A percentile compares a stretch with the other conserved stretches of the same genome.
Evolutionary conservation across 2,797 vertebrate species (phyloP).

Genomic region (Ctenopoma kingsleyae): DNA sequence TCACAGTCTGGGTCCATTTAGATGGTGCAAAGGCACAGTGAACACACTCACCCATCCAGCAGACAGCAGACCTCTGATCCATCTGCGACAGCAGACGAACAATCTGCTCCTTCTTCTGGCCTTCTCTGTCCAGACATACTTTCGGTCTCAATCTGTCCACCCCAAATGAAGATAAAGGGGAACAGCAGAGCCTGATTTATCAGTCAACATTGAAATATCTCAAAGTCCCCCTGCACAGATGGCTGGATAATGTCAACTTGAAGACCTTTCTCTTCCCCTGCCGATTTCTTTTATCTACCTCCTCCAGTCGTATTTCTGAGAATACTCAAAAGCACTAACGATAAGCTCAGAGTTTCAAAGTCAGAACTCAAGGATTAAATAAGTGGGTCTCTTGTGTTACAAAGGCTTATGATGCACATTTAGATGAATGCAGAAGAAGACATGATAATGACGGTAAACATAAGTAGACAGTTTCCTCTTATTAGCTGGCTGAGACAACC

Average conservation of each 20-base stretch:
- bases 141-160: conserved; percentile 74
- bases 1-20: conserved; percentile 73
- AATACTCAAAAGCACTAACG: conserved; percentile 57
- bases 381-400: conserved; percentile 24
- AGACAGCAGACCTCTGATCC: conserved; percentile 72
- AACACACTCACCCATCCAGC: conserved; percentile 69
- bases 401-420: not conserved
- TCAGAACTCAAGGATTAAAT: conserved; percentile 28
- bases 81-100: conserved; percentile 75
- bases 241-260: conserved; percentile 85
- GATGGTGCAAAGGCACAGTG: conserved; percentile 67
- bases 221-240: conserved; percentile 76
- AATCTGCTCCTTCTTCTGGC: conserved; percentile 86
- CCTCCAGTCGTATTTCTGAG: conserved; percentile 65
- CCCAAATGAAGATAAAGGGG: conserved; percentile 86
- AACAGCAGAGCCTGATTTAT: conserved; percentile 85
- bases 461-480: conserved; percentile 18
- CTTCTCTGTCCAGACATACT: conserved; percentile 75
- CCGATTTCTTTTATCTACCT: conserved; percentile 68
- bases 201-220: conserved; percentile 81
- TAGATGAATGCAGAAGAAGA: conserved; percentile 8
- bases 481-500: conserved; percentile 27
- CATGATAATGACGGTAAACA: conserved; percentile 25
- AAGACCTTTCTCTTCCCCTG: conserved; percentile 51
- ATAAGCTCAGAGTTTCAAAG: conserved; percentile 60